Conservation (phyloP, 2,113 vertebrate genomes). For the Pao palembangensis region DNA sequence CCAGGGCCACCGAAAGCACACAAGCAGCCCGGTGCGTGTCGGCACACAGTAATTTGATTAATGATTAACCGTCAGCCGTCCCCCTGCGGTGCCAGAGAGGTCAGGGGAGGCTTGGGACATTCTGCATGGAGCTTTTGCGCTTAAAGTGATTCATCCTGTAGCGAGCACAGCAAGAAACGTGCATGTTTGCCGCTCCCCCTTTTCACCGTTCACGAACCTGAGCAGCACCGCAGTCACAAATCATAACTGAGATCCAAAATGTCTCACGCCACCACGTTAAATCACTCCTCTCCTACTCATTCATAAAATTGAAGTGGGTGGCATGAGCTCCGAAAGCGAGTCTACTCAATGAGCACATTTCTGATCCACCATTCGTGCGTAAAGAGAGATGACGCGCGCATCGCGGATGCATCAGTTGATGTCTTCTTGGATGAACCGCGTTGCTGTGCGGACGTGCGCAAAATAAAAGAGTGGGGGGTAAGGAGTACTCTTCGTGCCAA, state of each 20-base stretch:
- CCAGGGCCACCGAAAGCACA: constrained; percentile 24
- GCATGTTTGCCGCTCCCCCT: not conserved
- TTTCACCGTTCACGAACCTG: too few species aligned
- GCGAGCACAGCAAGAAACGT: not conserved
- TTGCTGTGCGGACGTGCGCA: not conserved
- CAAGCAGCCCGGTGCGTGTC: constrained; percentile 27
- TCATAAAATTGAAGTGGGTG: too few species aligned
- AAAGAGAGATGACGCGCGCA: constrained; percentile 14
- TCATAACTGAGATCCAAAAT: too few species aligned
- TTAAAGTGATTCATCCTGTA: not conserved
- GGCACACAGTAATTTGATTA: constrained; percentile 58
- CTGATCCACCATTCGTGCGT: constrained; percentile 7
- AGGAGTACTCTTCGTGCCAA: too few species aligned
- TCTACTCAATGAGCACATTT: too few species aligned
- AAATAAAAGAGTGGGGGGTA: not conserved
- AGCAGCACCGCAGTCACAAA: too few species aligned
- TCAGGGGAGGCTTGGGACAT: constrained; percentile 10
- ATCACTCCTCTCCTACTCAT: too few species aligned
- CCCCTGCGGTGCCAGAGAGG: constrained; percentile 9
- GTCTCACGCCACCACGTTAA: too few species aligned
- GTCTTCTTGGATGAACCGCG: not conserved
- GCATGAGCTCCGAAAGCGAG: too few species aligned
- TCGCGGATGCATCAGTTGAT: not conserved
- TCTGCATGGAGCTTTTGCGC: not conserved
- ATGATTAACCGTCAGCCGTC: constrained; percentile 49